Evolutionary conservation across 1,140 invertebrate genomes (phyloP), one percentile per base, ranked within the genome.

Genomic region (Andrena cerasifolii): DNA sequence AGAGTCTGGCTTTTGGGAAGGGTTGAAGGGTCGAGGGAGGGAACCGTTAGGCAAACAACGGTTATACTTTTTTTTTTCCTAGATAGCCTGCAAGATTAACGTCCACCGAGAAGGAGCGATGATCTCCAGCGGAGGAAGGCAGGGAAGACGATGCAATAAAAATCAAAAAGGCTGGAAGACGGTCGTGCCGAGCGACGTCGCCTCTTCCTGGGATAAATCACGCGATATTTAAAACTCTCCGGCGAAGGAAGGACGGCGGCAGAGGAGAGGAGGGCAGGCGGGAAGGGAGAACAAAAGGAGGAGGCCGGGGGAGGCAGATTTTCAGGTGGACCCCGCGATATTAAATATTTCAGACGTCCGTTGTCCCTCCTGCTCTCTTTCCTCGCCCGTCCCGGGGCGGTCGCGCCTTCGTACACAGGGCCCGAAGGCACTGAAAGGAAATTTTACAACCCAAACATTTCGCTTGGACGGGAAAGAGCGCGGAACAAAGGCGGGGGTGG

Each of bases 201-300:
- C 53, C 31, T 36, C 31, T 18, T 33, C 56, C 77, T 83, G 86
- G 85, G 87, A 89, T 89, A 89, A 88, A 89, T 89, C 86, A 86
- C 78, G 71, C 62, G 51, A 59, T 86, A 79, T 82, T 89, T 87
- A 85, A 77, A 68, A 85, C 70, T 45, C 36, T n/a, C 6, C 16
- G 24, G 61, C 28, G n/a, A 18, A 24, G 26, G 40, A n/a, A n/a
- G n/a, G n/a, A n/a, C 10, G 21, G 40, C 21, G 26, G 10, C 26
- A 14, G 12, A 18, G 2, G 33, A 45, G 43, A 51, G 16, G 45
- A 51, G 47, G 72, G 26, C 33, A 54, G 24, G 26, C 24, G 33
- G 24, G 21, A 18, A 7, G 43, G n/a, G 24, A 54, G 72, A 76
- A 79, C 33, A 68, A 59, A 65, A 47, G 31, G 49, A 62, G 26